Percentiles rank a stretch among this genome's conserved stretches.
These are phyloP conservation scores for Andrena cerasifolii DNA, from an alignment of 1,140 invertebrate species.

Conservation along the genomic window DNA sequence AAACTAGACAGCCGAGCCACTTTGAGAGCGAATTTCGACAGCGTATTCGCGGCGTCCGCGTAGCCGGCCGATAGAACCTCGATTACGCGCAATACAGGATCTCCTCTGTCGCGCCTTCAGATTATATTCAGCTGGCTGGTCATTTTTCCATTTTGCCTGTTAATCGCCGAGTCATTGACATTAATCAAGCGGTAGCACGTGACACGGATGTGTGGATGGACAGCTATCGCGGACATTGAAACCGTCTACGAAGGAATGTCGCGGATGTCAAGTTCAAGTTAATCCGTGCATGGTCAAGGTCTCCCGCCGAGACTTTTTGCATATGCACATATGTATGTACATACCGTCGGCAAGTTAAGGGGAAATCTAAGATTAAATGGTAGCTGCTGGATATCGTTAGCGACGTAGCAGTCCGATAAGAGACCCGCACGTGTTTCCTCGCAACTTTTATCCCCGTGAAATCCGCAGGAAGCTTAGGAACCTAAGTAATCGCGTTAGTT, in stretches of 20 bases:
- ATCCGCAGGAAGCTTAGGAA: conserved; percentile 36
- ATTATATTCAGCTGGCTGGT: too few species aligned
- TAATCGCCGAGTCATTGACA: neutral
- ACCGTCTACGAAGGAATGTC: conserved; percentile 1
- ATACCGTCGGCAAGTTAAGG: too few species aligned
- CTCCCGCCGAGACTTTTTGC: neutral
- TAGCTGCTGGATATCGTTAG: too few species aligned
- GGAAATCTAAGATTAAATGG: neutral
- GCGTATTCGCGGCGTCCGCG: neutral
- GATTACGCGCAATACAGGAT: too few species aligned
- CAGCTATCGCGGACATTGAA: conserved; percentile 33
- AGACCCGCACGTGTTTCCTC: neutral
- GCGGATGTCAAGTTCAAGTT: conserved; percentile 56
- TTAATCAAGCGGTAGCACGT: conserved; percentile 17
- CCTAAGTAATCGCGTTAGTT: conserved; percentile 39
- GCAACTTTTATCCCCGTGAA: conserved; percentile 44
- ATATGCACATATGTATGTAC: too few species aligned
- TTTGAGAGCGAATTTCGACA: conserved; percentile 30
- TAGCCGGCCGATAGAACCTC: too few species aligned
- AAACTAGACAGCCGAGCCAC: conserved; percentile 25
- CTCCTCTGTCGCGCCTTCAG: too few species aligned
- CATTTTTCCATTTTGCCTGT: neutral
- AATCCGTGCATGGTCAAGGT: conserved; percentile 39
- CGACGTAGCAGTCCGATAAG: conserved; percentile 1
- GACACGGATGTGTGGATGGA: conserved; percentile 23